A percentile compares a stretch with the other conserved stretches of the same genome.
phyloP scores from a whole-genome alignment of 2,888 invertebrate species.

The Agrilus cyanescens region DNA sequence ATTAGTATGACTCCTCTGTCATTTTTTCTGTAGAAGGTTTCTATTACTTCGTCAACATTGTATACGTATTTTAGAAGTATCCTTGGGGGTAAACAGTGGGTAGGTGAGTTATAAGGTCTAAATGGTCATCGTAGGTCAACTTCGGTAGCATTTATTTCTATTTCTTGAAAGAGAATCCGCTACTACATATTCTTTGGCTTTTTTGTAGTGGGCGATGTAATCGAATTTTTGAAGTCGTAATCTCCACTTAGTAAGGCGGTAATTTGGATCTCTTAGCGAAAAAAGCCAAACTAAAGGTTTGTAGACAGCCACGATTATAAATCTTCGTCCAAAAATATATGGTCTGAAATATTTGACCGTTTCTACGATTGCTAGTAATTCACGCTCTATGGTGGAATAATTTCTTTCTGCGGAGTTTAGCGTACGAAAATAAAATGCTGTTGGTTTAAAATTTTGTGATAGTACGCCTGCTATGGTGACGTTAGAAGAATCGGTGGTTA shows the following conservation, averaged over 20 bases:
- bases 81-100: conserved; percentile 2
- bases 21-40: background rate
- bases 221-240: conserved; percentile 6
- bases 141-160: background rate
- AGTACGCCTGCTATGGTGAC: conserved; percentile 12
- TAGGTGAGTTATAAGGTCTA: conserved; percentile 2
- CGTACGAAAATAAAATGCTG: conserved; percentile 6
- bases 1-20: background rate
- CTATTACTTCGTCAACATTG: background rate
- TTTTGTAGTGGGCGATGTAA: background rate
- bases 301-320: conserved; percentile 1
- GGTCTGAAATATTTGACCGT: conserved; percentile 5
- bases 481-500: conserved; percentile 11
- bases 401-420: conserved; percentile 6
- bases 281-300: conserved; percentile 5
- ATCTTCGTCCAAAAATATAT: conserved; percentile 1
- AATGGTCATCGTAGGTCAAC: conserved; percentile 1
- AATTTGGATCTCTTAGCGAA: conserved; percentile 7
- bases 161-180: conserved; percentile 4
- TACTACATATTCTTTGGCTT: conserved; percentile 5
- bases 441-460: conserved; percentile 10
- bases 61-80: background rate
- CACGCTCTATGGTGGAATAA: conserved; percentile 3
- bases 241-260: conserved; percentile 4
- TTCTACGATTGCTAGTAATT: conserved; percentile 4